phyloP scores from a whole-genome alignment of 1,140 invertebrate species.

The Cheumatopsyche charites region DNA sequence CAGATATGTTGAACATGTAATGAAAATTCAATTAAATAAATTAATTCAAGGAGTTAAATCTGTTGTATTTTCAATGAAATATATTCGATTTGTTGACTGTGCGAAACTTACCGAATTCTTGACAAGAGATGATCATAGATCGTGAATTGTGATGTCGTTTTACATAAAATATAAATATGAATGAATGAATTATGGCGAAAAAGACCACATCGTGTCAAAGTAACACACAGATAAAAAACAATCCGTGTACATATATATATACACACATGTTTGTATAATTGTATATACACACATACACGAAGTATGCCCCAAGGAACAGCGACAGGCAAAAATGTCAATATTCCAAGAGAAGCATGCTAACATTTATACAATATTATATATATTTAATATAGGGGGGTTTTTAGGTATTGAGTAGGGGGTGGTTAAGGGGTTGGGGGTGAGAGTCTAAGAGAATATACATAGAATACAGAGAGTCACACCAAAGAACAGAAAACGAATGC shows the following conservation, averaged over 20 bases:
- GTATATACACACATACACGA: conserved; percentile 12
- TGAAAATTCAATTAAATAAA: too few relatives aligned
- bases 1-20: too few relatives aligned
- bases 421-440: neutral
- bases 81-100: neutral
- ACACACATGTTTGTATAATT: conserved; percentile 1
- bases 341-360: conserved; percentile 36
- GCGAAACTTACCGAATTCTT: conserved; percentile 4
- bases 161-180: conserved; percentile 11
- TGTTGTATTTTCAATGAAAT: neutral
- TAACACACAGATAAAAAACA: conserved; percentile 22
- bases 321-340: conserved; percentile 38
- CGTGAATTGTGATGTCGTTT: conserved; percentile 10
- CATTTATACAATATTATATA: conserved; percentile 5
- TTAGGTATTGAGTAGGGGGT: neutral
- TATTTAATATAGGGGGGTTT: conserved; percentile 1
- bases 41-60: neutral
- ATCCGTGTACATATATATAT: neutral
- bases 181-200: conserved; percentile 21
- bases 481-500: conserved; percentile 26
- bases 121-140: neutral
- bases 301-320: conserved; percentile 37
- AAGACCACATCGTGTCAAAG: conserved; percentile 30
- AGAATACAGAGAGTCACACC: conserved; percentile 29
- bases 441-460: conserved; percentile 19